Evolutionary conservation across 2,113 vertebrate genomes (phyloP).

Genomic region (Myocastor coypus): DNA sequence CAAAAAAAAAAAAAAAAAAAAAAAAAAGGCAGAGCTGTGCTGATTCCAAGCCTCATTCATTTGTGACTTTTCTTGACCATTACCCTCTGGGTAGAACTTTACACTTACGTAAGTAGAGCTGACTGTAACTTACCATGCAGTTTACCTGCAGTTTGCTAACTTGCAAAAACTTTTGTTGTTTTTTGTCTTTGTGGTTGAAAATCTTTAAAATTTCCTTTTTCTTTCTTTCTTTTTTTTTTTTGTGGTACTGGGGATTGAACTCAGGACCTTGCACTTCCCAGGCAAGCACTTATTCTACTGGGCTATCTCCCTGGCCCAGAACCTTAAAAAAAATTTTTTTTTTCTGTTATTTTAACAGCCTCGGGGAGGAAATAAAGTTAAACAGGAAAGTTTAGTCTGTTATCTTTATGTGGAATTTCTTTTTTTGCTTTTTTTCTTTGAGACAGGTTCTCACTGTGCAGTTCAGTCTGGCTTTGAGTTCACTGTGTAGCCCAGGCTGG

Average conservation of each 20-base stretch:
- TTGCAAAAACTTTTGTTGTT: conserved; percentile 26
- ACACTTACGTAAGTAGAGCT: neutral
- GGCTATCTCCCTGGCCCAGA: neutral
- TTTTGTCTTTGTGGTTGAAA: conserved; percentile 16
- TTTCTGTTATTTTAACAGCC: neutral
- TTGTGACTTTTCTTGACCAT: neutral
- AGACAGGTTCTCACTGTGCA: neutral
- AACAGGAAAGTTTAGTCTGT: neutral
- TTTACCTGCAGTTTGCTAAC: neutral
- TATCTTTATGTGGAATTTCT: conserved; percentile 40
- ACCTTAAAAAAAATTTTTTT: conserved; percentile 43
- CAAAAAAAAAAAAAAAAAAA: no score
- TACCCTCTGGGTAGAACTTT: neutral
- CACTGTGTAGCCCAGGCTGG: neutral
- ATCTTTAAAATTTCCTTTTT: conserved; percentile 19
- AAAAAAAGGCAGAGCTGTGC: neutral
- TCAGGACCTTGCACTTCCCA: no score
- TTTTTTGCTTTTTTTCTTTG: neutral
- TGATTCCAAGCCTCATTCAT: neutral
- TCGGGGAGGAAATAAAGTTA: conserved; percentile 33
- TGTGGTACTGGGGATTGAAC: no score
- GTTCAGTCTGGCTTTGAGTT: neutral
- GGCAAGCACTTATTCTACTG: no score
- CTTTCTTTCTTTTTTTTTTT: no score
- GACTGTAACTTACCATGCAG: neutral